These are phyloP conservation scores for Phocides pigmalion DNA, from an alignment of 1,140 invertebrate genomes.

Conservation along the genomic window DNA sequence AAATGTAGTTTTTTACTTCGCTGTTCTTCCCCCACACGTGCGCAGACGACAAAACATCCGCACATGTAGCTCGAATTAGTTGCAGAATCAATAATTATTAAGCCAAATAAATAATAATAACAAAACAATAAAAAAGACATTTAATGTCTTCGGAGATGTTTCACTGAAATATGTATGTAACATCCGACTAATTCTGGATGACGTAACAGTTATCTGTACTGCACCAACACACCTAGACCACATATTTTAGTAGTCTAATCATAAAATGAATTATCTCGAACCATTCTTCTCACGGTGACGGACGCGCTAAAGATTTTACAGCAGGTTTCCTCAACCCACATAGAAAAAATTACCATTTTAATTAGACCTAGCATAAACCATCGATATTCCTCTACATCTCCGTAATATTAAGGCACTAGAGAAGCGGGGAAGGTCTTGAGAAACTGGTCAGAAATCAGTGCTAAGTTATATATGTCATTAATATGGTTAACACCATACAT, in stretches of 20 bases:
- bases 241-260: slow-evolving; percentile 27
- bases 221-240: neutral
- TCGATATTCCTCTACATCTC: neutral
- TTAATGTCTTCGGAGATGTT: no score
- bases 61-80: no score
- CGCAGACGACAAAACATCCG: no score
- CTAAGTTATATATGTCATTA: slow-evolving; percentile 63
- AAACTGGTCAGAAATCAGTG: slow-evolving; percentile 43
- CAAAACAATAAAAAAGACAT: no score
- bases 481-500: slow-evolving; percentile 64
- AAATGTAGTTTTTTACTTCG: no score
- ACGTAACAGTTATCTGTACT: no score
- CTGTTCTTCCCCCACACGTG: no score
- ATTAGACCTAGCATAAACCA: slow-evolving; percentile 33
- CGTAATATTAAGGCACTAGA: slow-evolving; percentile 4
- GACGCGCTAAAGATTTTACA: slow-evolving; percentile 51
- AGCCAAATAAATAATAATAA: no score
- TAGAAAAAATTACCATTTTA: slow-evolving; percentile 40
- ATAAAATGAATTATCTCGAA: slow-evolving; percentile 20
- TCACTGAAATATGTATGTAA: neutral
- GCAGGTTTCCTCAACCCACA: slow-evolving; percentile 50
- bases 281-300: slow-evolving; percentile 51
- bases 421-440: slow-evolving; percentile 22
- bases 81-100: no score
- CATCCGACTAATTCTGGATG: no score